Evolutionary conservation across 2,797 vertebrate genomes (phyloP).

Genomic region (Diplodus puntazzo): DNA sequence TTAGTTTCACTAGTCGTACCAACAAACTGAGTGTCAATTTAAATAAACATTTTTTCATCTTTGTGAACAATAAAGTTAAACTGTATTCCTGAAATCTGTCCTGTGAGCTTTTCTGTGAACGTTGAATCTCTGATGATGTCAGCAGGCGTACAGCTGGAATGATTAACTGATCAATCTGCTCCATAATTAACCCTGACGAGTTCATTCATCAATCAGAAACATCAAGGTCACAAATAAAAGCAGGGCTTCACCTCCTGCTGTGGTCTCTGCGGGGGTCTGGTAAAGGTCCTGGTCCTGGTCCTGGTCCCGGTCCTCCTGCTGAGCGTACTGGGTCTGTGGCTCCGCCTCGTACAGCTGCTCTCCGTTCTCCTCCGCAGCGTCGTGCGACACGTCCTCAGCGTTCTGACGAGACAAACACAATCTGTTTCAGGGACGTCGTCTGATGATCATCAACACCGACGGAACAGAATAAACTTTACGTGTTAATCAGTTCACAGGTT

Average conservation of each 20-base stretch:
- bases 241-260: slow-evolving; percentile 78
- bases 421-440: too few relatives aligned
- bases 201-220: neutral
- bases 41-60: neutral
- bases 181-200: neutral
- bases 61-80: neutral
- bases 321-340: slow-evolving; percentile 28
- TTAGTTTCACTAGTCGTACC: neutral
- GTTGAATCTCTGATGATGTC: neutral
- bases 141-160: neutral
- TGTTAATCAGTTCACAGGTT: neutral
- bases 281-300: slow-evolving; percentile 79
- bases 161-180: neutral
- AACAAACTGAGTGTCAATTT: neutral
- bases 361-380: slow-evolving; percentile 58
- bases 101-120: neutral
- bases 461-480: neutral
- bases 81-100: neutral
- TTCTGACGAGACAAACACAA: slow-evolving; percentile 34
- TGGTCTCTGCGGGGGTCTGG: slow-evolving; percentile 80
- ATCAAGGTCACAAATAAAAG: too few relatives aligned
- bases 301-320: slow-evolving; percentile 81
- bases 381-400: slow-evolving; percentile 36
- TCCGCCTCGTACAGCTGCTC: slow-evolving; percentile 68
- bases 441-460: too few relatives aligned